Percentiles rank a stretch among this genome's conserved stretches.
Conservation (phyloP, 2,888 invertebrate genomes). For the Theretra japonica region DNA sequence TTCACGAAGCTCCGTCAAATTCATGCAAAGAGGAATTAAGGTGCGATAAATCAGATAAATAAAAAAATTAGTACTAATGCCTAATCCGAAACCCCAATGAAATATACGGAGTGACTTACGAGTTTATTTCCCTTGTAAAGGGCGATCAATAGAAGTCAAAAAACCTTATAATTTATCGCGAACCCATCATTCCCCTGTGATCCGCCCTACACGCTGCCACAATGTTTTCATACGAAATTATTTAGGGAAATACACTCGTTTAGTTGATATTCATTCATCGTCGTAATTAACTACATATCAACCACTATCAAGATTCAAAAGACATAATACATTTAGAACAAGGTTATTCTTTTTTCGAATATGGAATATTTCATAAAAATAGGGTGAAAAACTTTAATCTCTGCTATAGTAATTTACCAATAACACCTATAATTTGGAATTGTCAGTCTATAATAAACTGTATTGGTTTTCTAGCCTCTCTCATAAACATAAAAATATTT, state of each 20-base stretch:
- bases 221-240: slow-evolving; percentile 66
- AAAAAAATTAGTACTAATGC: no score
- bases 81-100: neutral
- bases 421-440: no score
- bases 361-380: neutral
- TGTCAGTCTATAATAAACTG: no score
- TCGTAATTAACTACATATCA: slow-evolving; percentile 42
- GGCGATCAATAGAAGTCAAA: slow-evolving; percentile 64
- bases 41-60: no score
- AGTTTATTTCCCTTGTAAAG: slow-evolving; percentile 35
- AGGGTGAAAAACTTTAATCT: neutral
- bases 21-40: no score
- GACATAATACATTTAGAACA: neutral
- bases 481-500: no score
- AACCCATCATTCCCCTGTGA: slow-evolving; percentile 51
- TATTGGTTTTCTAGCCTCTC: no score
- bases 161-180: slow-evolving; percentile 66
- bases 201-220: slow-evolving; percentile 55
- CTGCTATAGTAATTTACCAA: neutral
- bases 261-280: slow-evolving; percentile 59
- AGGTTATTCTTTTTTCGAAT: neutral
- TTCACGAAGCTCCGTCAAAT: no score
- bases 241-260: slow-evolving; percentile 60
- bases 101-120: neutral
- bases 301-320: slow-evolving; percentile 8